Percentiles rank a stretch among this genome's conserved stretches.
phyloP scores from a whole-genome alignment of 2,888 invertebrate species.

The Meta bourneti region DNA sequence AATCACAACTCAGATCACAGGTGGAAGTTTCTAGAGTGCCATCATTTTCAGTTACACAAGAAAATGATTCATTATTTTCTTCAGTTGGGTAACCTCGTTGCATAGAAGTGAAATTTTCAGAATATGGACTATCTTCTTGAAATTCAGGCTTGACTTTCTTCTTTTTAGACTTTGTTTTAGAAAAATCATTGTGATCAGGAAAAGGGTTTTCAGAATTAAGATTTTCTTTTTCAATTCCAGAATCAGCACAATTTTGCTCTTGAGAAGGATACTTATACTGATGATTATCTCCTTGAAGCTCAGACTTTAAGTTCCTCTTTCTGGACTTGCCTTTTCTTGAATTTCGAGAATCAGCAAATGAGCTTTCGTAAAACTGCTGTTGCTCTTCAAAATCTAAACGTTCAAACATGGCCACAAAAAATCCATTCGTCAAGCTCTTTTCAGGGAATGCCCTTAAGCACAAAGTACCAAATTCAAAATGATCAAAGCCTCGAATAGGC shows the following conservation, averaged over 20 bases:
- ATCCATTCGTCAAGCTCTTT: conserved; percentile 92
- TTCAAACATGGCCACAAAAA: conserved; percentile 94
- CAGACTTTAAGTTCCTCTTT: not conserved
- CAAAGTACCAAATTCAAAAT: conserved; percentile 82
- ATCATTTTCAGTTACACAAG: not conserved
- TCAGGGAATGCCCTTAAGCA: conserved; percentile 90
- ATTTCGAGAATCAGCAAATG: not conserved
- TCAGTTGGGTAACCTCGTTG: not conserved
- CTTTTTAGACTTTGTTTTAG: not conserved
- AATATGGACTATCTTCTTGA: not conserved
- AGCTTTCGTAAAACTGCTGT: not conserved
- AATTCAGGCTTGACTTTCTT: not conserved
- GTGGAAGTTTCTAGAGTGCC: not conserved
- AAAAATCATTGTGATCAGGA: too few relatives aligned
- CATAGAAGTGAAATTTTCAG: not conserved
- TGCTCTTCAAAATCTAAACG: conserved; percentile 52
- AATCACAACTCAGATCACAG: not conserved
- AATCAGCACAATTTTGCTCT: too few relatives aligned
- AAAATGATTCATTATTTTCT: not conserved
- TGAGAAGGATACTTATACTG: not conserved
- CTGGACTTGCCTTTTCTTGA: not conserved
- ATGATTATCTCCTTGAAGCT: not conserved
- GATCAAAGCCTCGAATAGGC: conserved; percentile 79
- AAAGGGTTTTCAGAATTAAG: too few relatives aligned
- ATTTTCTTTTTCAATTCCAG: too few relatives aligned